A percentile compares a stretch with the other conserved stretches of the same genome.
Evolutionary conservation across 2,797 vertebrate genomes (phyloP).

Genomic region (Chelmon rostratus): DNA sequence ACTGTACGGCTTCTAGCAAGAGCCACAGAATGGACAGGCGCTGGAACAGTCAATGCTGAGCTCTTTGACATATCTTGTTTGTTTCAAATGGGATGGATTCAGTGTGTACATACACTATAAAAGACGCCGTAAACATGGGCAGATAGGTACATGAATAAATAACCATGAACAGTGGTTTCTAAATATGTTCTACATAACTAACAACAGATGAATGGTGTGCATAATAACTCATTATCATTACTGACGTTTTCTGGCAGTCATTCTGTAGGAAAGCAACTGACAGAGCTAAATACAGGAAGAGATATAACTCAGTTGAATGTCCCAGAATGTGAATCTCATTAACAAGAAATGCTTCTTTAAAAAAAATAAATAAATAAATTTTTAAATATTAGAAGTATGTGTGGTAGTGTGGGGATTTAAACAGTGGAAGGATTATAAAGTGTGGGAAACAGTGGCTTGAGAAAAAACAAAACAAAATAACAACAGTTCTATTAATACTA

Average conservation of each 20-base stretch:
- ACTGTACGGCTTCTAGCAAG: conserved; percentile 73
- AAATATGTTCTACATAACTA: not conserved
- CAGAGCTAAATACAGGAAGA: not conserved
- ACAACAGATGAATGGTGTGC: not conserved
- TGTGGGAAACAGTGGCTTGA: not conserved
- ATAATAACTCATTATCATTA: not conserved
- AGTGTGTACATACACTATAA: too few species aligned
- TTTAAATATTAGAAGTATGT: not conserved
- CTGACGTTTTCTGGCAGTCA: not conserved
- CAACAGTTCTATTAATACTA: too few species aligned
- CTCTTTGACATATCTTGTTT: conserved; percentile 33
- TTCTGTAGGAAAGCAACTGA: not conserved
- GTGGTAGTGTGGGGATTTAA: not conserved
- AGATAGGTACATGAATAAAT: not conserved
- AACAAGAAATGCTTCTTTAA: not conserved
- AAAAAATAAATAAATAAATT: not conserved
- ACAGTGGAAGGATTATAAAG: not conserved
- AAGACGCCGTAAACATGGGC: not conserved
- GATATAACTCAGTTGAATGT: not conserved
- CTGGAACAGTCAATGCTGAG: conserved; percentile 65
- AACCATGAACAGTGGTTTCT: not conserved
- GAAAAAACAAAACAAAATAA: not conserved
- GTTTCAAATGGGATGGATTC: not conserved
- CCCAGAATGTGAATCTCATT: not conserved
- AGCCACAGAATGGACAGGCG: conserved; percentile 48